Evolutionary conservation across 2,113 vertebrate genomes (phyloP).

Genomic region (Otus sunia): DNA sequence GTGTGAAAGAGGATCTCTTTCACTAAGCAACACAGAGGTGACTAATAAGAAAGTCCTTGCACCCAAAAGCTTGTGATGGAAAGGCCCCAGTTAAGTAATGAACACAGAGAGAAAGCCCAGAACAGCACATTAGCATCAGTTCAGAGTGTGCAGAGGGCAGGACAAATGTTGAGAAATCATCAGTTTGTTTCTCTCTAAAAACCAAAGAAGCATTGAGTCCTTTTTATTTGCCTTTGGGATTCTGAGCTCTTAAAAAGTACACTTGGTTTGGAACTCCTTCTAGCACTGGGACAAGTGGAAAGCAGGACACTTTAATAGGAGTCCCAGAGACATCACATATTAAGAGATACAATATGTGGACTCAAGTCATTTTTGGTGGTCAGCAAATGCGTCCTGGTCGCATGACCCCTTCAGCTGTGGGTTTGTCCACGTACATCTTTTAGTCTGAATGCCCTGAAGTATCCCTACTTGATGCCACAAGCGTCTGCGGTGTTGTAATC

Average conservation of each 20-base stretch:
- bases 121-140: fast-evolving
- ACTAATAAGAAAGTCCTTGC: neutral
- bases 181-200: neutral
- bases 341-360: no score
- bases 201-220: no score
- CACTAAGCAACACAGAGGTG: neutral
- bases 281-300: neutral
- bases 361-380: neutral
- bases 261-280: neutral
- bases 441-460: fast-evolving
- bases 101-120: neutral
- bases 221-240: neutral
- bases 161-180: neutral
- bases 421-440: neutral
- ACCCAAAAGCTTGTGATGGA: no score
- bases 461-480: neutral
- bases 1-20: no score
- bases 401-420: neutral
- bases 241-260: neutral
- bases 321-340: neutral
- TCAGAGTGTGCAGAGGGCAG: neutral
- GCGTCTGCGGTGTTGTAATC: fast-evolving
- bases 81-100: neutral
- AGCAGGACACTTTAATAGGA: neutral
- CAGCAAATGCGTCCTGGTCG: neutral